Evolutionary conservation across 2,797 vertebrate genomes (phyloP).

Genomic region (Leptodactylus fallax): DNA sequence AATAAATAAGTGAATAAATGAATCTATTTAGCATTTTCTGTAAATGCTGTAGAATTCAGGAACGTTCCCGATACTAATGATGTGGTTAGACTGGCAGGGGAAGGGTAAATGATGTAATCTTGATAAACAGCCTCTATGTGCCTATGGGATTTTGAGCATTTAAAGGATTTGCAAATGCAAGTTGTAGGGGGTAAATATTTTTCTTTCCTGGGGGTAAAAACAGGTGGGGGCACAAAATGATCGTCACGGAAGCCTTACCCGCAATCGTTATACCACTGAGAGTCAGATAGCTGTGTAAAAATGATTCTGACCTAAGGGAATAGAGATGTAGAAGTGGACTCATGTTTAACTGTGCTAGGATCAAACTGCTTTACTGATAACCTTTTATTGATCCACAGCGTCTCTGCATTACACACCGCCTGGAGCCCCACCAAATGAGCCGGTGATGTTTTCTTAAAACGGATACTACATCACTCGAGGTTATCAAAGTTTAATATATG

Average conservation of each 20-base stretch:
- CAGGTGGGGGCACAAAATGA: neutral
- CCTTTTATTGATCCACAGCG: slow-evolving; percentile 70
- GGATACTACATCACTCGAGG: slow-evolving; percentile 60
- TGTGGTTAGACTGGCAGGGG: neutral
- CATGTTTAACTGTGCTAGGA: slow-evolving; percentile 70
- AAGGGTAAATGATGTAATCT: slow-evolving; percentile 22
- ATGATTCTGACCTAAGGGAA: slow-evolving; percentile 70
- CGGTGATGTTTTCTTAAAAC: slow-evolving; percentile 61
- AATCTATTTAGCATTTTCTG: slow-evolving; percentile 16
- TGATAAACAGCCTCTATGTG: neutral
- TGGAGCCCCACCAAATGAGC: slow-evolving; percentile 65
- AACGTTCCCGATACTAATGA: neutral
- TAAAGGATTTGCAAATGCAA: slow-evolving; percentile 11
- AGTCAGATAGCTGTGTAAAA: slow-evolving; percentile 69
- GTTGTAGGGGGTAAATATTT: slow-evolving; percentile 31
- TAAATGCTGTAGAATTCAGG: neutral
- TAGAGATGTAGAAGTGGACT: slow-evolving; percentile 68
- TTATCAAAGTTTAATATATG: slow-evolving; percentile 65
- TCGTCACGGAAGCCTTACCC: neutral
- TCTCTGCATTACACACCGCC: slow-evolving; percentile 68
- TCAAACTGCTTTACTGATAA: slow-evolving; percentile 73
- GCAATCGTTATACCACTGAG: slow-evolving; percentile 65
- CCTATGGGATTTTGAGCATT: slow-evolving; percentile 1
- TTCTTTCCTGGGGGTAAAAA: slow-evolving; percentile 18
- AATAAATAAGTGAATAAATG: slow-evolving; percentile 4